These are phyloP conservation scores for Nothocercus julius DNA, from an alignment of 2,113 vertebrate genomes.

Conservation along the genomic window DNA sequence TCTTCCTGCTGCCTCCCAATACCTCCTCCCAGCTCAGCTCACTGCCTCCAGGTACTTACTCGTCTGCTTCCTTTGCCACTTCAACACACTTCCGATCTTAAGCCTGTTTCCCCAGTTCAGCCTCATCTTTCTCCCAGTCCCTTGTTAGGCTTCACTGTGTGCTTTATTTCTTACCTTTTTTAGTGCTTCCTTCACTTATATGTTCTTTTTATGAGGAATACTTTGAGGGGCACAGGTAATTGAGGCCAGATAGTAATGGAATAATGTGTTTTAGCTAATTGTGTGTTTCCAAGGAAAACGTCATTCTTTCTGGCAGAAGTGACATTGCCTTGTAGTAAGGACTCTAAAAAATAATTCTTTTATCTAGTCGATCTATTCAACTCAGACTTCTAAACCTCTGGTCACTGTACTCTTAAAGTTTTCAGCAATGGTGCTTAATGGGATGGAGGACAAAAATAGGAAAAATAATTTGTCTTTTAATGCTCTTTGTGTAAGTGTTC, in stretches of 20 bases:
- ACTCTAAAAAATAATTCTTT: background rate
- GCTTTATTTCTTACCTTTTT: background rate
- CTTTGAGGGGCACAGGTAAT: background rate
- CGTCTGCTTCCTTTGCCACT: background rate
- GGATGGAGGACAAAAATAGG: conserved; percentile 18
- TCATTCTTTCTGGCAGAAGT: background rate
- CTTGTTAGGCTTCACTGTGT: background rate
- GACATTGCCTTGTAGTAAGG: background rate
- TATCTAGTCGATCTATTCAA: background rate
- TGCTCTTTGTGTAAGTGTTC: conserved; percentile 44
- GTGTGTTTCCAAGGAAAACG: background rate
- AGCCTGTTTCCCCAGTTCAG: background rate
- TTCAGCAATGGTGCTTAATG: conserved; percentile 21
- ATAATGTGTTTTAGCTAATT: conserved; percentile 41
- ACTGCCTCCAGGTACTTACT: background rate
- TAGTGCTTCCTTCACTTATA: background rate
- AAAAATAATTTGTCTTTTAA: conserved; percentile 57
- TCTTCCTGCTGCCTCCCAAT: background rate
- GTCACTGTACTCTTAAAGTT: background rate
- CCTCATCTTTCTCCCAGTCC: background rate
- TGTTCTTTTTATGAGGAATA: background rate
- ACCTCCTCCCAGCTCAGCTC: background rate
- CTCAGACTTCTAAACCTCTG: background rate
- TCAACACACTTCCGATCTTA: background rate
- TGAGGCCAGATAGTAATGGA: background rate